Conservation (phyloP, 2,888 invertebrate genomes). For the Rhaphigaster nebulosa region DNA sequence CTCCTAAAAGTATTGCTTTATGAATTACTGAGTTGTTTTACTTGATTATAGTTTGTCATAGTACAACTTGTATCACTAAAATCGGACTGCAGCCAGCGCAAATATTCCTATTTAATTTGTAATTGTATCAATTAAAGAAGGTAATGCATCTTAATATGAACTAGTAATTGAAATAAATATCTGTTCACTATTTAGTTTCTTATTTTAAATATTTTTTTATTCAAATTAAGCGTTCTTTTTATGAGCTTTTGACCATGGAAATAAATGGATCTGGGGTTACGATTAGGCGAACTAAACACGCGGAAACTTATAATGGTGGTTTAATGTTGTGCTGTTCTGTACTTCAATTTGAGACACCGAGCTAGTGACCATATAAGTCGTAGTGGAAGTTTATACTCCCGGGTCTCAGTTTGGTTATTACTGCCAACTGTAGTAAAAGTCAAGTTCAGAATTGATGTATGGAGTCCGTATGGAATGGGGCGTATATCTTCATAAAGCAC, state of each 20-base stretch:
- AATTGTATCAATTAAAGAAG: too few species aligned
- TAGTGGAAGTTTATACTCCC: not conserved
- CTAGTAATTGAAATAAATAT: too few species aligned
- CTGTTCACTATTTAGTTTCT: too few species aligned
- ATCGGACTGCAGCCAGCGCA: too few species aligned
- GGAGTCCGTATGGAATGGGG: not conserved
- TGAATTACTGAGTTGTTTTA: too few species aligned
- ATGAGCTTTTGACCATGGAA: not conserved
- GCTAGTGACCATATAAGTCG: not conserved
- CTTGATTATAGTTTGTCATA: too few species aligned
- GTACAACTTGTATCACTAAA: too few species aligned
- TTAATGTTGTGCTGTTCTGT: not conserved
- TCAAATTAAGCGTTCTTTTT: too few species aligned
- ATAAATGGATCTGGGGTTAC: not conserved
- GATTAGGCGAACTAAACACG: not conserved
- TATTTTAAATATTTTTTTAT: too few species aligned
- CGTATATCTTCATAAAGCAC: not conserved
- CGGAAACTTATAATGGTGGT: not conserved
- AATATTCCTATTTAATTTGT: too few species aligned
- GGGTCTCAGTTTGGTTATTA: not conserved
- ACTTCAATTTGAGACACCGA: not conserved
- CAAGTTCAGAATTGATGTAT: not conserved
- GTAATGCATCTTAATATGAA: too few species aligned
- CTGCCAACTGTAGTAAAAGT: not conserved
- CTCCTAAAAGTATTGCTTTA: too few species aligned